Conservation (phyloP, 2,113 vertebrate species). For the Cavia porcellus region DNA sequence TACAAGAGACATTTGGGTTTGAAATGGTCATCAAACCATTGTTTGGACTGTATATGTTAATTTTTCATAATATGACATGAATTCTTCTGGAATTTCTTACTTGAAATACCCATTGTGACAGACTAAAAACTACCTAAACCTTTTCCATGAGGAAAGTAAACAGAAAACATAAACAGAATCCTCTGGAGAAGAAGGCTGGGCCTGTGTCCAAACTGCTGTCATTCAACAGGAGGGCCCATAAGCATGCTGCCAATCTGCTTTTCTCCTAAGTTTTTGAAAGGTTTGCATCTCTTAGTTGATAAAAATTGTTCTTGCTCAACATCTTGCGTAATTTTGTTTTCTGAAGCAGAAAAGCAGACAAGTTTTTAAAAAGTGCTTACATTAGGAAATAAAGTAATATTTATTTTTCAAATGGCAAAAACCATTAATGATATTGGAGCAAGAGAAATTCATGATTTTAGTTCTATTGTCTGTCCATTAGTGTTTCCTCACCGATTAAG, state of each 20-base stretch:
- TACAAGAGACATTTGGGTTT: conserved; percentile 81
- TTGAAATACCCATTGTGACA: conserved; percentile 81
- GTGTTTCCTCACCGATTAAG: neutral
- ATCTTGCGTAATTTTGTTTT: neutral
- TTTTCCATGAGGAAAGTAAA: conserved; percentile 82
- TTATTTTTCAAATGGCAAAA: conserved; percentile 15
- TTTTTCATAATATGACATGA: conserved; percentile 83
- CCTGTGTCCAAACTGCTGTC: conserved; percentile 67
- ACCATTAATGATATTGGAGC: neutral
- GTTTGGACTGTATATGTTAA: conserved; percentile 84
- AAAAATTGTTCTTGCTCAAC: neutral
- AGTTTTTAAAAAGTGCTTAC: neutral
- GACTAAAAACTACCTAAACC: conserved; percentile 85
- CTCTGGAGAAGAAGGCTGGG: conserved; percentile 70
- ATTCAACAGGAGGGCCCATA: conserved; percentile 49
- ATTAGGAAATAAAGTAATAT: neutral
- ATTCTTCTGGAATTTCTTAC: conserved; percentile 81
- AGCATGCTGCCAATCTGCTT: conserved; percentile 57
- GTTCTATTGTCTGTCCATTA: neutral
- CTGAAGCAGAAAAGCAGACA: neutral
- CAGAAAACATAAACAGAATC: conserved; percentile 83
- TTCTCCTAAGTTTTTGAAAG: conserved; percentile 73
- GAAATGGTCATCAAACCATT: conserved; percentile 79
- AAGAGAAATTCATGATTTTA: neutral
- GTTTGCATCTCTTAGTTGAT: conserved; percentile 67